Percentiles rank a stretch among this genome's conserved stretches.
Conservation (phyloP, 2,113 vertebrate genomes). For the Pygoscelis adeliae region DNA sequence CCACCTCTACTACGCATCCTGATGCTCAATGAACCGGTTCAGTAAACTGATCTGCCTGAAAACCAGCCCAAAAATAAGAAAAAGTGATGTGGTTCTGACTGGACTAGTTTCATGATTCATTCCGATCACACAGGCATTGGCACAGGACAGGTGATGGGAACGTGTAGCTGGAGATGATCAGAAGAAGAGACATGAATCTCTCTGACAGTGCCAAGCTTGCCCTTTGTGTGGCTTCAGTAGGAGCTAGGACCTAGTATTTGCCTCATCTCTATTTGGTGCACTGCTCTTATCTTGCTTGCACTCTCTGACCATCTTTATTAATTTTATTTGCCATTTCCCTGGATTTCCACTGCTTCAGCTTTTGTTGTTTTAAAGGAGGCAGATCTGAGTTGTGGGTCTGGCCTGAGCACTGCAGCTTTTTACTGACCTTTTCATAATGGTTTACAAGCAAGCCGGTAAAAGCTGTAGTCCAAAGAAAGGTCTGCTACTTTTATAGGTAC, state of each 20-base stretch:
- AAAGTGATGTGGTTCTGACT: background rate
- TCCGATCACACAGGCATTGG: background rate
- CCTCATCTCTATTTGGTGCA: background rate
- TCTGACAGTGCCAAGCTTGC: background rate
- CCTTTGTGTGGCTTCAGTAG: background rate
- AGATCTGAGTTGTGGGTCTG: background rate
- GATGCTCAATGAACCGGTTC: background rate
- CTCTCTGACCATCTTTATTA: background rate
- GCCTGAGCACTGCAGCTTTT: background rate
- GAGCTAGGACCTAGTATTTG: background rate
- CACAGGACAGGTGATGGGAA: background rate
- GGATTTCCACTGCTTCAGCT: background rate
- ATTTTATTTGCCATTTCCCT: background rate
- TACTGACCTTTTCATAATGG: constrained; percentile 1
- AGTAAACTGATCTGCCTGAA: background rate
- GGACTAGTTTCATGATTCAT: background rate
- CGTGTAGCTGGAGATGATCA: background rate
- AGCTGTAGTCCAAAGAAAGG: background rate
- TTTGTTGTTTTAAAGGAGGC: background rate
- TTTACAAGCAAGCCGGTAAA: background rate
- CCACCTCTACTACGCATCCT: background rate
- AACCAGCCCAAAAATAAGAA: background rate
- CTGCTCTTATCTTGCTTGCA: background rate
- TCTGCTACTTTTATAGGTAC: background rate
- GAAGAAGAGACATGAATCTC: background rate